Evolutionary conservation across 2,113 vertebrate genomes (phyloP).

Genomic region (Rhagologus leucostigma): DNA sequence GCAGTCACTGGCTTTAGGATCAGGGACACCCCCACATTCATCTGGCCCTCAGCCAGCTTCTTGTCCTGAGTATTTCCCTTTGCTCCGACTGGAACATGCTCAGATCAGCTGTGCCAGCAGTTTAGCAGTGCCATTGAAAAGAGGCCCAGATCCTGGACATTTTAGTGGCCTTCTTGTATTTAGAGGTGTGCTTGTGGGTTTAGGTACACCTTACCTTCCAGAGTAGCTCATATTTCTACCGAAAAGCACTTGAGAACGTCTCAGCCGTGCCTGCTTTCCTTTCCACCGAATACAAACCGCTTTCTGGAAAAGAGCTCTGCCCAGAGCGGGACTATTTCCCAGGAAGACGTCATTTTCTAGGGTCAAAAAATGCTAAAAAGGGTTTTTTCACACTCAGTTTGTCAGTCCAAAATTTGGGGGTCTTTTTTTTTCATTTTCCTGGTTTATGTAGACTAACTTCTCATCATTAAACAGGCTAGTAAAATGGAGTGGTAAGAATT

Average conservation of each 20-base stretch:
- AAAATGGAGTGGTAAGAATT: neutral
- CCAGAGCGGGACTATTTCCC: neutral
- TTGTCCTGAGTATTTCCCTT: neutral
- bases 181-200: neutral
- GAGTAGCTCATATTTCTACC: neutral
- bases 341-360: neutral
- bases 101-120: neutral
- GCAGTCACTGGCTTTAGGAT: neutral
- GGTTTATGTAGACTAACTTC: neutral
- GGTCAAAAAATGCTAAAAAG: neutral
- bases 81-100: neutral
- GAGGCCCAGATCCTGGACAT: too few relatives aligned
- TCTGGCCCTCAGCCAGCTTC: neutral
- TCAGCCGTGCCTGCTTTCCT: neutral
- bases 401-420: neutral
- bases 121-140: neutral
- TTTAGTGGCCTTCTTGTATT: neutral
- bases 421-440: neutral
- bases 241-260: neutral
- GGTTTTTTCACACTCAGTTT: neutral
- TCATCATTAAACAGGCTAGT: neutral
- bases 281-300: neutral
- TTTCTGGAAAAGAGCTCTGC: neutral
- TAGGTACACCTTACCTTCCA: neutral
- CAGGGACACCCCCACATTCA: too few relatives aligned